phyloP scores from a whole-genome alignment of 1,140 invertebrate genomes.

The Trissolcus basalis region DNA sequence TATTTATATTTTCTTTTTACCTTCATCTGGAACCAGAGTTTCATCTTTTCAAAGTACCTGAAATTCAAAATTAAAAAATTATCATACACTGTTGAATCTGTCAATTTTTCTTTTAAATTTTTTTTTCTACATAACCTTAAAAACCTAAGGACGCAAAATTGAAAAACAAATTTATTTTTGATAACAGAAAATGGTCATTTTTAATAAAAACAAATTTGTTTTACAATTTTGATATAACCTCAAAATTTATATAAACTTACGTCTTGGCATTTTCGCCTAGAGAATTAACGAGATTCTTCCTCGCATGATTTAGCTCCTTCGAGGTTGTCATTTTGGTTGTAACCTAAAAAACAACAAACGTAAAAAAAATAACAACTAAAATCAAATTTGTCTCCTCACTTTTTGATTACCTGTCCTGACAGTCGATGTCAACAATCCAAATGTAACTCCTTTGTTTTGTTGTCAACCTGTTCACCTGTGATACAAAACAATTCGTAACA shows the following conservation, averaged over 20 bases:
- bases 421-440: too few species aligned
- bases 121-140: slow-evolving; percentile 13
- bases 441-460: too few species aligned
- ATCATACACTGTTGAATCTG: too few species aligned
- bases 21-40: slow-evolving; percentile 84
- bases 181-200: neutral
- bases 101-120: too few species aligned
- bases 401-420: too few species aligned
- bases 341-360: too few species aligned
- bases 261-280: slow-evolving; percentile 80
- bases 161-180: slow-evolving; percentile 2
- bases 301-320: slow-evolving; percentile 75
- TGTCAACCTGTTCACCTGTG: too few species aligned
- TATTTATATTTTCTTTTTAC: slow-evolving; percentile 65
- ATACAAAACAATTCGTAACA: too few species aligned
- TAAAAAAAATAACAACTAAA: too few species aligned
- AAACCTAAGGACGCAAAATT: neutral
- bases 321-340: slow-evolving; percentile 67
- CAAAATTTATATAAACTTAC: slow-evolving; percentile 61
- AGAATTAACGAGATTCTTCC: slow-evolving; percentile 79
- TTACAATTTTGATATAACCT: slow-evolving; percentile 3
- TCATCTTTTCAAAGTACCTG: slow-evolving; percentile 83
- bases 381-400: too few species aligned
- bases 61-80: slow-evolving; percentile 44
- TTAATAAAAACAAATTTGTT: neutral